These are phyloP conservation scores for Vombatus ursinus DNA, from an alignment of 2,113 vertebrate genomes.

Conservation along the genomic window DNA sequence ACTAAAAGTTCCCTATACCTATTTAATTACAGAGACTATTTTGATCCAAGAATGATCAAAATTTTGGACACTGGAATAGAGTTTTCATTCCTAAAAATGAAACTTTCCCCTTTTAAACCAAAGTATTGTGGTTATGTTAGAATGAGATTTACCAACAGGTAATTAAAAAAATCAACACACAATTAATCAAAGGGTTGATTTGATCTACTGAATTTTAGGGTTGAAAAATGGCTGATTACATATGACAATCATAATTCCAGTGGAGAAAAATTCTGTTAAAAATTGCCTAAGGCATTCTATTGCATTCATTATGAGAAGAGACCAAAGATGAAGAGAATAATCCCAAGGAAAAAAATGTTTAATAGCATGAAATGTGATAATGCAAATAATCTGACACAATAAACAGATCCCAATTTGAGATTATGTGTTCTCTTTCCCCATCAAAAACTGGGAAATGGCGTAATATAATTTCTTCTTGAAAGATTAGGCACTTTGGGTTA, in stretches of 20 bases:
- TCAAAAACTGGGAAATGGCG: conserved; percentile 10
- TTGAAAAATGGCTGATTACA: neutral
- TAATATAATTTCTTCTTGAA: conserved; percentile 64
- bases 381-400: conserved; percentile 20
- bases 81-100: neutral
- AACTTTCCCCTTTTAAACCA: neutral
- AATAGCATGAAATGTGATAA: neutral
- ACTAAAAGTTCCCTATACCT: neutral
- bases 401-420: conserved; percentile 20
- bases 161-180: neutral
- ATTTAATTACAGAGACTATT: neutral
- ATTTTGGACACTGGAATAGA: neutral
- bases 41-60: neutral
- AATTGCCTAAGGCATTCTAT: neutral
- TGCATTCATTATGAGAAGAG: neutral
- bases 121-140: neutral
- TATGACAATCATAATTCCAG: neutral
- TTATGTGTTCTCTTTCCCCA: conserved; percentile 15
- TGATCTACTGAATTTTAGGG: neutral
- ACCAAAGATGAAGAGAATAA: conserved; percentile 34
- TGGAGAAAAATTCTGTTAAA: neutral
- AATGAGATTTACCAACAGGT: neutral
- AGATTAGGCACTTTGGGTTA: conserved; percentile 76
- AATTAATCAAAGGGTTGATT: conserved; percentile 8
- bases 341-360: neutral